These are phyloP conservation scores for Drosophila ambigua DNA, from an alignment of 1,140 invertebrate genomes.

Conservation along the genomic window DNA sequence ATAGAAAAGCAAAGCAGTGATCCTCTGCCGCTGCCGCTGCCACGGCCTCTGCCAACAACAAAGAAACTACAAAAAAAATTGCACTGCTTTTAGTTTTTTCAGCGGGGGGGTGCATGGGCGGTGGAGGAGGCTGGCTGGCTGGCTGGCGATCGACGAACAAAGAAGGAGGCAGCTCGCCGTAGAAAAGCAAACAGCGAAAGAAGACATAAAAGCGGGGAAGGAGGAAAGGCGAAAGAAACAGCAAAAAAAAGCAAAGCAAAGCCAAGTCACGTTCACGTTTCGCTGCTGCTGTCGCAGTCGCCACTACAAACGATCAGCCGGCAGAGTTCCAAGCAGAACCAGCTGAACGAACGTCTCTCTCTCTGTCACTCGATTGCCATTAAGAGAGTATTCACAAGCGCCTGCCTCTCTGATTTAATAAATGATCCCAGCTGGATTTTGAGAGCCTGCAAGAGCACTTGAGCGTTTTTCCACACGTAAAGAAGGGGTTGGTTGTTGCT, in stretches of 20 bases:
- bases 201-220: not conserved
- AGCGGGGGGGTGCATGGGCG: not conserved
- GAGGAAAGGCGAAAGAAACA: conserved; percentile 22
- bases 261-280: conserved; percentile 61
- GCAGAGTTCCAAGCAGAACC: conserved; percentile 20
- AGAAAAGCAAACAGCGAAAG: conserved; percentile 16
- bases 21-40: conserved; percentile 7
- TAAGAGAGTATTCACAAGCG: no score
- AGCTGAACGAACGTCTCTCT: conserved; percentile 11
- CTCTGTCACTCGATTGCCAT: no score
- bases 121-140: conserved; percentile 42
- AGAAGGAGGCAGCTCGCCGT: conserved; percentile 37
- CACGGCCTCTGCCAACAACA: conserved; percentile 5
- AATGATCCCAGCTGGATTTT: not conserved
- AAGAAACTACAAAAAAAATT: conserved; percentile 42
- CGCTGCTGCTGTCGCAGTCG: conserved; percentile 28
- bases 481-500: no score
- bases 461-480: no score
- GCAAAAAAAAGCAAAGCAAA: conserved; percentile 20
- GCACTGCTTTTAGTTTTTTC: conserved; percentile 42
- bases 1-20: conserved; percentile 26
- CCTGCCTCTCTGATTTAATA: no score
- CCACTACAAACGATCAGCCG: conserved; percentile 34
- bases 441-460: not conserved
- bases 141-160: conserved; percentile 53